Evolutionary conservation across 2,888 invertebrate genomes (phyloP).

Genomic region (Autographa pulchrina): DNA sequence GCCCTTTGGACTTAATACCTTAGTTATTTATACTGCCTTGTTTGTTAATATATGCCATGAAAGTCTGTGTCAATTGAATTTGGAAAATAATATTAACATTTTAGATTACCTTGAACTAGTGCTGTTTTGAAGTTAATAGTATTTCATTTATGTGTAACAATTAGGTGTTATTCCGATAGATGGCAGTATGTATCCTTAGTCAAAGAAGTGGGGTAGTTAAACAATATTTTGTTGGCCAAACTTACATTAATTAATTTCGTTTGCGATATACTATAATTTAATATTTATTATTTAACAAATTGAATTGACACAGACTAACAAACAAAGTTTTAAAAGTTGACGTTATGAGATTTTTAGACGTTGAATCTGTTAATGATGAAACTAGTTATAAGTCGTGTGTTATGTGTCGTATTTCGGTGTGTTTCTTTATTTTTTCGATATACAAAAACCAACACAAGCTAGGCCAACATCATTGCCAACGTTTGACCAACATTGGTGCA

Average conservation of each 20-base stretch:
- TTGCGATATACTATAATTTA: too few relatives aligned
- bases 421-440: background rate
- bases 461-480: background rate
- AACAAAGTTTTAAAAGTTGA: background rate
- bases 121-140: too few relatives aligned
- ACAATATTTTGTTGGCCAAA: too few relatives aligned
- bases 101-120: too few relatives aligned
- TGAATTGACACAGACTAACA: background rate
- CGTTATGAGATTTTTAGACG: conserved; percentile 2
- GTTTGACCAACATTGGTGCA: background rate
- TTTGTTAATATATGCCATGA: background rate
- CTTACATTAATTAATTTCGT: too few relatives aligned
- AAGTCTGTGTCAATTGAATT: background rate
- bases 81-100: background rate
- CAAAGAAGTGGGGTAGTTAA: too few relatives aligned
- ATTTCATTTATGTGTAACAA: background rate
- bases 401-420: background rate
- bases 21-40: background rate
- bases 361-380: conserved; percentile 5
- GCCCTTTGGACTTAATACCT: conserved; percentile 94
- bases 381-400: conserved; percentile 1
- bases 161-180: too few relatives aligned
- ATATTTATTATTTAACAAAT: background rate
- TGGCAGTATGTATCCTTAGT: too few relatives aligned
- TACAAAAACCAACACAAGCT: background rate